phyloP scores from a whole-genome alignment of 2,797 vertebrate species.

The Myotis daubentonii region DNA sequence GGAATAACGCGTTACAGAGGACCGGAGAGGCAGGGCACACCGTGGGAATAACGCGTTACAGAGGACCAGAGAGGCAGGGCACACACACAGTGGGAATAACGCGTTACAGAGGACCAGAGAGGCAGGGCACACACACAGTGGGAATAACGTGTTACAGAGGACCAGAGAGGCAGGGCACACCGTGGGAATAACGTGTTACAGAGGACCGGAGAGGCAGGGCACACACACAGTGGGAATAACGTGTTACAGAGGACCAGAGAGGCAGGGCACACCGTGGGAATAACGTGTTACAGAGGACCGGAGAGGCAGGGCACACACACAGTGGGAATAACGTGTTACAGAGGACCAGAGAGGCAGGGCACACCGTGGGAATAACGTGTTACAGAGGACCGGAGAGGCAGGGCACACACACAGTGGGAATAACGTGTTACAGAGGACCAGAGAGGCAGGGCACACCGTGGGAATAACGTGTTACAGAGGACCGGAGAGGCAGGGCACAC shows the following conservation, averaged over 20 bases:
- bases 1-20: fast-evolving
- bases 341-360: background rate
- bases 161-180: background rate
- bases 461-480: fast-evolving
- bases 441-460: background rate
- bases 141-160: fast-evolving
- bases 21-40: background rate
- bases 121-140: fast-evolving
- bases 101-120: background rate
- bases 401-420: background rate
- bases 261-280: background rate
- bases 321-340: background rate
- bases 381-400: background rate
- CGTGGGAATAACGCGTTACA: background rate
- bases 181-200: background rate
- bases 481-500: background rate
- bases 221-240: background rate
- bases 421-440: fast-evolving
- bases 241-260: background rate
- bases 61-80: background rate
- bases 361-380: background rate
- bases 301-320: background rate
- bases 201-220: background rate
- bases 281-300: fast-evolving
- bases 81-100: background rate